Percentiles rank a stretch among this genome's conserved stretches.
Conservation (phyloP, 2,888 invertebrate genomes). For the Isoperla grammatica region DNA sequence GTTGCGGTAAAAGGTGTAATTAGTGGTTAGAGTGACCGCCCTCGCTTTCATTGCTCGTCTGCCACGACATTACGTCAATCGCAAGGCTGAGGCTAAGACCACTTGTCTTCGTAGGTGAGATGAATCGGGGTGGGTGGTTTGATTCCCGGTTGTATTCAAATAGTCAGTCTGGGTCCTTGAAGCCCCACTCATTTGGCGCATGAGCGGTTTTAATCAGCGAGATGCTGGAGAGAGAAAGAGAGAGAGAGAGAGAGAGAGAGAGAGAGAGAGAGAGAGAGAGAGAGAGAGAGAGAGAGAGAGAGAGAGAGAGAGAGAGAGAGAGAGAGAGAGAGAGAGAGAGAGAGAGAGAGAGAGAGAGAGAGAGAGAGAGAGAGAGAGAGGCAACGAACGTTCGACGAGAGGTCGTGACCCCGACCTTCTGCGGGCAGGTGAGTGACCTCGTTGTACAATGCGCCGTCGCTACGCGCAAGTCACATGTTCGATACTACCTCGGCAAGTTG, state of each 20-base stretch:
- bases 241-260: background rate
- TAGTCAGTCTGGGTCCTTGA: too few relatives aligned
- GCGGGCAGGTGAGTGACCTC: conserved; percentile 27
- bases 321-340: background rate
- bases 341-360: background rate
- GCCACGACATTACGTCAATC: too few relatives aligned
- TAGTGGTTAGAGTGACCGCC: too few relatives aligned
- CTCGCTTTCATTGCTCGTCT: too few relatives aligned
- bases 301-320: background rate
- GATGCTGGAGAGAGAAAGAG: background rate
- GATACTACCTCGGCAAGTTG: too few relatives aligned
- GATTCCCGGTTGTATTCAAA: too few relatives aligned
- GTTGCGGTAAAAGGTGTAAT: background rate
- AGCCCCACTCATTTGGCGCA: too few relatives aligned
- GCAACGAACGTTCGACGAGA: conserved; percentile 4
- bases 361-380: background rate
- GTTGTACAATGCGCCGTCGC: conserved; percentile 18
- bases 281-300: background rate
- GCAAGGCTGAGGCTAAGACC: too few relatives aligned
- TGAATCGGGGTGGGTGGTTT: too few relatives aligned
- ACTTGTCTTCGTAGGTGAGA: too few relatives aligned
- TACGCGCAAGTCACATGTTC: background rate
- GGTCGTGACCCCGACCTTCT: conserved; percentile 27
- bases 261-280: background rate
- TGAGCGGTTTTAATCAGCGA: background rate